Conservation (phyloP, 2,113 vertebrate species). For the Dendropsophus ebraccatus region DNA sequence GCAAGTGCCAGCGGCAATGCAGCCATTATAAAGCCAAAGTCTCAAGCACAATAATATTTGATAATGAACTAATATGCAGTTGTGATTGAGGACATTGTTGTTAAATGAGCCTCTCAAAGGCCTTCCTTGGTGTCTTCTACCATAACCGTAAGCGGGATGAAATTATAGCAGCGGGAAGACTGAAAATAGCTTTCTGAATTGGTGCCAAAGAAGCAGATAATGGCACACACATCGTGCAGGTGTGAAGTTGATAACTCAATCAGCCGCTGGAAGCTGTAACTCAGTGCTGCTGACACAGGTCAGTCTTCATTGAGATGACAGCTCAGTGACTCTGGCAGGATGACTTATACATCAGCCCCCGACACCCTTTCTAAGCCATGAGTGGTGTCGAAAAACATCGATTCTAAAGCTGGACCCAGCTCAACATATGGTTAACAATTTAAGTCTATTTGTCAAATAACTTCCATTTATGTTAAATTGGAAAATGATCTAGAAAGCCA, state of each 20-base stretch:
- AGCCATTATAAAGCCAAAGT: not conserved
- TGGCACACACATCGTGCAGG: constrained; percentile 31
- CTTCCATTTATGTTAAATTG: not conserved
- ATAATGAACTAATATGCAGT: not conserved
- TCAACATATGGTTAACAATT: not conserved
- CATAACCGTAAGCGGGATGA: constrained; percentile 13
- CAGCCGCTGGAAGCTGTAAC: constrained; percentile 37
- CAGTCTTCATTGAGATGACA: constrained; percentile 39
- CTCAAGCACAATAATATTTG: not conserved
- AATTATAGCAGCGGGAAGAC: constrained; percentile 20
- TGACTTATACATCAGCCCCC: not conserved
- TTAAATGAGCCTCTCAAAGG: not conserved
- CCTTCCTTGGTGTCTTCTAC: not conserved
- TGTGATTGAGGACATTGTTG: not conserved
- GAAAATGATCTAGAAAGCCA: not conserved
- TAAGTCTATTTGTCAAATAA: not conserved
- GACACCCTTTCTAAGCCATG: not conserved
- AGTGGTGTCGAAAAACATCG: not conserved
- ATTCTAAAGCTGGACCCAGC: not conserved
- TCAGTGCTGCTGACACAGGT: constrained; percentile 36
- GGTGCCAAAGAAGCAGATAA: constrained; percentile 37
- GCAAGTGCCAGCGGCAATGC: not conserved
- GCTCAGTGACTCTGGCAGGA: not conserved
- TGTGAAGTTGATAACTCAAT: constrained; percentile 55
- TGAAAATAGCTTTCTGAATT: constrained; percentile 14